Conservation (phyloP, 2,113 vertebrate genomes). For the Zapus hudsonius region DNA sequence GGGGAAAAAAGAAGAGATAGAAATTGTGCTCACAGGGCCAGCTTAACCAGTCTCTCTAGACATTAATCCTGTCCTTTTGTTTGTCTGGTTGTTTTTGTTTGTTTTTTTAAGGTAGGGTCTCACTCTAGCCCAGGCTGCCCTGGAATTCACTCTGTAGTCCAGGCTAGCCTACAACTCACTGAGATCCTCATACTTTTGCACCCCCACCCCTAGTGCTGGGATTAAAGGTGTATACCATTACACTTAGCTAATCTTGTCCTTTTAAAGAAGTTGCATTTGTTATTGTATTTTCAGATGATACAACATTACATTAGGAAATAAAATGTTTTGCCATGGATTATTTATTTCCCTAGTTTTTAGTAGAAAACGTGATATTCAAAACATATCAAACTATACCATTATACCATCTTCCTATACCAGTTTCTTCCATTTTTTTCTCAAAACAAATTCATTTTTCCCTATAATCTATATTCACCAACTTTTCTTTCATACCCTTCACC, state of each 20-base stretch:
- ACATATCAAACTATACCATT: slow-evolving; percentile 12
- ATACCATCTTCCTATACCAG: neutral
- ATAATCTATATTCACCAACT: neutral
- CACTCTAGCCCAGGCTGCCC: too few species aligned
- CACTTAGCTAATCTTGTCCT: slow-evolving; percentile 63
- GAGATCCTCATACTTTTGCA: too few species aligned
- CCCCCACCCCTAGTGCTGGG: too few species aligned
- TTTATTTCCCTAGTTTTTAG: slow-evolving; percentile 65
- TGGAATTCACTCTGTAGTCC: too few species aligned
- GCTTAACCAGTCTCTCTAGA: slow-evolving; percentile 37
- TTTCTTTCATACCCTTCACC: neutral
- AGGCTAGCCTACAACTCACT: too few species aligned
- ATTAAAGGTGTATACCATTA: too few species aligned
- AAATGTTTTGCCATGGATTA: slow-evolving; percentile 58
- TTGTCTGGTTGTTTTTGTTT: too few species aligned
- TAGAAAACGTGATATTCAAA: slow-evolving; percentile 72
- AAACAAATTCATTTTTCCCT: neutral
- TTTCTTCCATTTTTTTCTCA: neutral
- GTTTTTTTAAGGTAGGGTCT: too few species aligned
- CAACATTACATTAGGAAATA: slow-evolving; percentile 62
- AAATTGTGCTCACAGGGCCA: slow-evolving; percentile 35
- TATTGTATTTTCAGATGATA: slow-evolving; percentile 64
- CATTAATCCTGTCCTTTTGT: neutral
- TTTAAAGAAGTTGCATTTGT: slow-evolving; percentile 60
- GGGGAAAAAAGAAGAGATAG: neutral